Conservation (phyloP, 2,113 vertebrate species). For the Oenanthe melanoleuca region DNA sequence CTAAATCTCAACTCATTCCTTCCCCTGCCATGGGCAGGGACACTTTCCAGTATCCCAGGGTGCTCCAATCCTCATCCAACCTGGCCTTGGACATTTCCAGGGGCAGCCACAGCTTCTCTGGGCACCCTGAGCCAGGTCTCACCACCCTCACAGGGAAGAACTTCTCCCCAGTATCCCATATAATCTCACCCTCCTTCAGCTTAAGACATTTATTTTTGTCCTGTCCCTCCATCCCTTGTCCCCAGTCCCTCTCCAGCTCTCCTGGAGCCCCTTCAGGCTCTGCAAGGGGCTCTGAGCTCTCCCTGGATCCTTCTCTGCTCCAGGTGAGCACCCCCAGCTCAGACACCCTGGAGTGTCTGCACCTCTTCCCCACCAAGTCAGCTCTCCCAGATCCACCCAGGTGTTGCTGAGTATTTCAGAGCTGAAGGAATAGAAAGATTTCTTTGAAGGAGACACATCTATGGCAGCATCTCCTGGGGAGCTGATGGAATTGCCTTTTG, state of each 20-base stretch:
- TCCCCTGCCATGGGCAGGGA: background rate
- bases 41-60: accelerated
- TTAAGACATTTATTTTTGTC: no score
- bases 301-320: no score
- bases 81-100: background rate
- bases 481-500: background rate
- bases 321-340: no score
- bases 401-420: background rate
- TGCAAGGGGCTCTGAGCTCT: no score
- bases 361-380: background rate
- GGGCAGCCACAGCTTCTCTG: background rate
- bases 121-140: accelerated
- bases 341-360: background rate
- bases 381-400: background rate
- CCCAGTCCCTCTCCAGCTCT: no score
- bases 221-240: no score
- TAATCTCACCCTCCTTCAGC: no score
- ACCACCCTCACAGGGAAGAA: accelerated
- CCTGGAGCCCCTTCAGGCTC: no score
- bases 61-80: accelerated
- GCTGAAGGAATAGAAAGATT: background rate
- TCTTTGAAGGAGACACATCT: background rate
- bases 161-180: background rate
- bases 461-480: background rate
- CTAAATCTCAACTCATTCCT: accelerated